phyloP scores from a whole-genome alignment of 2,797 vertebrate genomes.

The Manis pentadactyla region DNA sequence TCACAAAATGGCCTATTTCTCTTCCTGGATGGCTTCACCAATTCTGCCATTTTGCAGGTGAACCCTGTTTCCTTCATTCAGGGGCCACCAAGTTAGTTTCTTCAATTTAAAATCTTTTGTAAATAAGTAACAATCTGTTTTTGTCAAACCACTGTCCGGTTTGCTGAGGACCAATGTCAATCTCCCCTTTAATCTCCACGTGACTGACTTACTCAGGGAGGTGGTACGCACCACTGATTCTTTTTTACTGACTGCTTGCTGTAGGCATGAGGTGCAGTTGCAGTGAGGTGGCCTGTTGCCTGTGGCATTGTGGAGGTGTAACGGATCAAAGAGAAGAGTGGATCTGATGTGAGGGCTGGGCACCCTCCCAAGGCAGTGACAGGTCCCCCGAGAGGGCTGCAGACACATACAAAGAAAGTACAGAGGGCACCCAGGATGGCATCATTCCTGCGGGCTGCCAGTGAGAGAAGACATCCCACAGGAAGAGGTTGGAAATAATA shows the following conservation, averaged over 20 bases:
- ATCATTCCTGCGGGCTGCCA: not conserved
- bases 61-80: not conserved
- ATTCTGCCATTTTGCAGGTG: not conserved
- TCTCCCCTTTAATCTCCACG: not conserved
- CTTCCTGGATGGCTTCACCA: not conserved
- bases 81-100: not conserved
- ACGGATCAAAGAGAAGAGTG: not conserved
- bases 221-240: not conserved
- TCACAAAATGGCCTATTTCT: not conserved
- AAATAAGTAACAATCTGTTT: not conserved
- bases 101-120: not conserved
- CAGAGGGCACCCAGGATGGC: not conserved
- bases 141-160: not conserved
- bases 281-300: not conserved
- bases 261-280: not conserved
- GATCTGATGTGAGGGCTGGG: not conserved
- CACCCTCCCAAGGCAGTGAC: accelerated
- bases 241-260: not conserved
- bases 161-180: not conserved
- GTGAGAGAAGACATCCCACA: not conserved
- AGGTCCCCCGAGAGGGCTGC: not conserved
- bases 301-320: not conserved
- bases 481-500: not conserved
- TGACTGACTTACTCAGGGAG: not conserved
- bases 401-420: not conserved